Evolutionary conservation across 1,140 invertebrate genomes (phyloP), one percentile per base, ranked within the genome.

Genomic region (Rhyacophila brunnea): DNA sequence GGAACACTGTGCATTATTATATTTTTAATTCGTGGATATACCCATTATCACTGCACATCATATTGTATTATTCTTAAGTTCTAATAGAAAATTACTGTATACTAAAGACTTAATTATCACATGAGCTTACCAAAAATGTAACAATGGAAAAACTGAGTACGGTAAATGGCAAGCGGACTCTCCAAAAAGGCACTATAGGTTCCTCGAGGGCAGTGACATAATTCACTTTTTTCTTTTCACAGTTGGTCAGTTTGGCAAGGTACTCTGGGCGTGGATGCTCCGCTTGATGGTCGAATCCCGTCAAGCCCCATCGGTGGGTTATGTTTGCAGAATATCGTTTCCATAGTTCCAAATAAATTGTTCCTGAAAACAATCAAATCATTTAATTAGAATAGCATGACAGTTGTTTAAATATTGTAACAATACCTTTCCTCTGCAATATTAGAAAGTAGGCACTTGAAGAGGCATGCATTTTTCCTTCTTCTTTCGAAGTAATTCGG

Each of bases 321-420:
- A 96, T 93, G 77, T 92, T 88, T 0, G 91, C 89, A 0, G 91
- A 90, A 72, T 94, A 93, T 32, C 95, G 80, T 75, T 98, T 97
- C 96, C 96, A 98, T 58, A 96, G 80, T 79, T 98, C 95, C 65
- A 96, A 74, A 77, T 94, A 96, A 60, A 93, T 81, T 2, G 90
- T 86, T 19, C 87, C 90, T 90, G 64, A 13, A 77, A 75, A 15
- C 10, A 43, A 13, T 35, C 6, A n/a, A n/a, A n/a, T n/a, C n/a
- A n/a, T n/a, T n/a, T n/a, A n/a, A 36, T 36, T 36, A n/a, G 7
- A 36, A 36, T 36, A 9, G 7, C 35, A 9, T 9, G n/a, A 36
- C 35, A 36, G 7, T n/a, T 48, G 28, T 9, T 48, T 5, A 5
- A 3, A 14, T 6, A 50, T 50, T 18, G 40, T 35, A 36, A 13